Percentiles rank a stretch among this genome's conserved stretches.
Conservation (phyloP, 2,797 vertebrate genomes). For the Pangasius djambal region DNA sequence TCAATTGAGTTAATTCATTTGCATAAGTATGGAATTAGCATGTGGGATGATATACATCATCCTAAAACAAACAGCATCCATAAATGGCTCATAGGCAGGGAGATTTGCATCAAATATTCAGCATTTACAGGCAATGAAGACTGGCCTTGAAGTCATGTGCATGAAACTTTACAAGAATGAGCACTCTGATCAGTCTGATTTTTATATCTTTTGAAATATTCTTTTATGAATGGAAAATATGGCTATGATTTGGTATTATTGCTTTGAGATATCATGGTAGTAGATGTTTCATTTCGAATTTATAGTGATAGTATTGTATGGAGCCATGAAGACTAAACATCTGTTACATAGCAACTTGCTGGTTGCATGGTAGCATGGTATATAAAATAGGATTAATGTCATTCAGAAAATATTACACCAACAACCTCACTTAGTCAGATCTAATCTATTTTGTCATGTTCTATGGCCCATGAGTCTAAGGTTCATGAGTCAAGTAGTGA, state of each 20-base stretch:
- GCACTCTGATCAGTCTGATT: neutral
- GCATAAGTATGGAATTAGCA: constrained; percentile 79
- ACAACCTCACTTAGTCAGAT: neutral
- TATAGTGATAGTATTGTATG: neutral
- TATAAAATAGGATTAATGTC: neutral
- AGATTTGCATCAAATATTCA: constrained; percentile 28
- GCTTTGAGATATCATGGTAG: neutral
- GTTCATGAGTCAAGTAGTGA: too few species aligned
- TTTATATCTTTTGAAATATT: neutral
- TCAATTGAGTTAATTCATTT: constrained; percentile 73
- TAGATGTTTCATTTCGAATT: neutral
- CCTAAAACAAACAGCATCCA: constrained; percentile 51
- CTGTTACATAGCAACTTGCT: neutral
- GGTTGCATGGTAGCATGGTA: neutral
- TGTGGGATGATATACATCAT: constrained; percentile 69
- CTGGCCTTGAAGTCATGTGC: neutral
- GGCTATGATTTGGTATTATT: neutral
- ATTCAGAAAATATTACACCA: neutral
- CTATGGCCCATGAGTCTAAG: too few species aligned
- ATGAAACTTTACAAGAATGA: constrained; percentile 6
- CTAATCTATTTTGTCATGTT: neutral
- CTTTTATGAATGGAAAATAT: neutral
- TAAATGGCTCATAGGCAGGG: constrained; percentile 55
- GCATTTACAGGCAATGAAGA: constrained; percentile 1
- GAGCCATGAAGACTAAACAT: neutral